Evolutionary conservation across 2,888 invertebrate species (phyloP), one percentile per base, ranked within the genome.

Genomic region (Lasioglossum calceatum): DNA sequence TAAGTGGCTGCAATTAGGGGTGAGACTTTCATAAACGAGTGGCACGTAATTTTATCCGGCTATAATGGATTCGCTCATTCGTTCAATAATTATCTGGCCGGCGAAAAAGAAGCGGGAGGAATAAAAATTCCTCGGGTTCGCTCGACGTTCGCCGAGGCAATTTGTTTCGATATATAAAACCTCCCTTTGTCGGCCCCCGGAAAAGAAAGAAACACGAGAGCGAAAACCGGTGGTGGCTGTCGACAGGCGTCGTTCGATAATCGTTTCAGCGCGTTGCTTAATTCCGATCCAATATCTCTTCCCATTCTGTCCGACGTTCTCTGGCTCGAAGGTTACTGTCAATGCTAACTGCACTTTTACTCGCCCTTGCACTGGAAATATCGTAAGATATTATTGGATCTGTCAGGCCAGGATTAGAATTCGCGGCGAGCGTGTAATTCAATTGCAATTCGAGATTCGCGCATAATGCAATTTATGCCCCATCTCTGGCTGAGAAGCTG

Each of bases 91-190:
- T 75, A 75, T 79, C 36, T n/a, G 64, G 14, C 1, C 23, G 16
- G 64, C 47, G 16, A 44, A 61, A 84, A 61, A 84, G 61, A 16
- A 42, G 27, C 5, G 47, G 2, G 70, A 72, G 32, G 64, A 58
- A 58, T 58, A 58, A 64, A 76, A 83, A 75, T 67, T 27, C 27
- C 36, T 47, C 54, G 23, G 58, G 2, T 19, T 27, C 5, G 71
- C 16, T 67, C 64, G 23, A 54, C 54, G 54, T 7, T n/a, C 36
- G 50, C 16, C 14, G 19, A n/a, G 73, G 61, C 84, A 42, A 82
- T 82, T 67, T 58, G 70, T 70, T 67, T 58, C 58, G 83, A 83
- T 23, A 50, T 23, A 58, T 70, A 82, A 64, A 78, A 58, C 27
- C n/a, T 39, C 10, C 58, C 50, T 81, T 80, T 50, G 23, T 19